Evolutionary conservation across 2,113 vertebrate genomes (phyloP).

Genomic region (Hydrochoerus hydrochaeris): DNA sequence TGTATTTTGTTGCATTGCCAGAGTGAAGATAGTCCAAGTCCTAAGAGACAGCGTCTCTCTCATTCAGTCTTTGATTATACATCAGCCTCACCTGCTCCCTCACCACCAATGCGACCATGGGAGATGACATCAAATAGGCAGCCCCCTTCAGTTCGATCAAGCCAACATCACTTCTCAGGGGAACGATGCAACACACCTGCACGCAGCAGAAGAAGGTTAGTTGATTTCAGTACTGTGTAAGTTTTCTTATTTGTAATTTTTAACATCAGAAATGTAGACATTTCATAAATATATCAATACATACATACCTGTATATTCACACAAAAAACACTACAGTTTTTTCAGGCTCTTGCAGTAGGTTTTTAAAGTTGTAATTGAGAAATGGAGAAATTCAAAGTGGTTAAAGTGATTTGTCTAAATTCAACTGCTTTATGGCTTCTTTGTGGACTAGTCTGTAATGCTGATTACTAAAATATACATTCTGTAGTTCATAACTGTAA

Average conservation of each 20-base stretch:
- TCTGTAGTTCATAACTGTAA: neutral
- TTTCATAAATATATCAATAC: conserved; percentile 35
- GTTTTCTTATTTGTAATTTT: conserved; percentile 34
- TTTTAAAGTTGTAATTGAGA: neutral
- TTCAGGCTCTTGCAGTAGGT: neutral
- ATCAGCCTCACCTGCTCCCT: conserved; percentile 92
- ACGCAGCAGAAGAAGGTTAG: conserved; percentile 96
- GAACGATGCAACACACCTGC: conserved; percentile 96
- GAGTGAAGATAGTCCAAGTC: conserved; percentile 97
- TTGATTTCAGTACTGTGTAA: conserved; percentile 13
- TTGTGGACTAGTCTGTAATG: neutral
- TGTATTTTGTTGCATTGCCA: conserved; percentile 81
- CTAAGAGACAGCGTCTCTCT: conserved; percentile 97
- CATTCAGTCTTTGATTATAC: conserved; percentile 95
- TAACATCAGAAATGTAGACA: neutral
- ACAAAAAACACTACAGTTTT: neutral
- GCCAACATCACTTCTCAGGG: conserved; percentile 94
- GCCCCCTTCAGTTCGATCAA: conserved; percentile 92
- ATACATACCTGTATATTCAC: neutral
- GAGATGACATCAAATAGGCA: conserved; percentile 96
- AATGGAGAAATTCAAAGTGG: conserved; percentile 44
- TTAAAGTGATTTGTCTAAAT: conserved; percentile 11
- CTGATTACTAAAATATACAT: neutral
- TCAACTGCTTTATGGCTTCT: neutral
- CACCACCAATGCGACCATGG: conserved; percentile 98